These are phyloP conservation scores for Tortrix viridana DNA, from an alignment of 2,888 invertebrate genomes.

Conservation along the genomic window DNA sequence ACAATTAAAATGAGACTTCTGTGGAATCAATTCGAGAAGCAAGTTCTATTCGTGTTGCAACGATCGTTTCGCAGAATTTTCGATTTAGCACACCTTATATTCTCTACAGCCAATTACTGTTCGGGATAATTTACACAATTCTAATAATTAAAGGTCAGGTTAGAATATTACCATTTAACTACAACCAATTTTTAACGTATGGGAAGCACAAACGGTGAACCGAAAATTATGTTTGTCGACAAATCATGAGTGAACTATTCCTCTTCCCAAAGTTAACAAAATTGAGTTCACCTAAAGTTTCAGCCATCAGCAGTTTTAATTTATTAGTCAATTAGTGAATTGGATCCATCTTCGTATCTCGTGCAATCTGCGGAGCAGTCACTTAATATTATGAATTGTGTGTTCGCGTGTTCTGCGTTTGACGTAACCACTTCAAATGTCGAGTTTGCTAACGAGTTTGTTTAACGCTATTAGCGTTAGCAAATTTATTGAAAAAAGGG, in stretches of 20 bases:
- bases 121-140: too few relatives aligned
- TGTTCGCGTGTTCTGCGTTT: constrained; percentile 70
- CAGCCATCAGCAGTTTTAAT: constrained; percentile 23
- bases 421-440: constrained; percentile 57
- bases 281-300: constrained; percentile 12
- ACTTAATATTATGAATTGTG: constrained; percentile 71
- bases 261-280: background rate
- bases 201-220: too few relatives aligned
- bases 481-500: background rate
- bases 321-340: constrained; percentile 37
- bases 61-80: too few relatives aligned
- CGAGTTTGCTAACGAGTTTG: constrained; percentile 32
- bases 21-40: too few relatives aligned
- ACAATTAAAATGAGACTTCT: too few relatives aligned
- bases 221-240: background rate
- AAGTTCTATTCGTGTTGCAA: too few relatives aligned
- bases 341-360: constrained; percentile 66
- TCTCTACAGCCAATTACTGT: too few relatives aligned
- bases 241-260: too few relatives aligned
- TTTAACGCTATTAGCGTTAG: background rate
- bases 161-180: too few relatives aligned
- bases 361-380: constrained; percentile 54
- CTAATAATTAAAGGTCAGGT: too few relatives aligned
- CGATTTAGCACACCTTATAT: too few relatives aligned
- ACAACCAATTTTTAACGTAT: too few relatives aligned